A percentile compares a stretch with the other conserved stretches of the same genome.
phyloP scores from a whole-genome alignment of 30 jellyfish, hydroid and myxozoan species.

The Mastigias papua region DNA sequence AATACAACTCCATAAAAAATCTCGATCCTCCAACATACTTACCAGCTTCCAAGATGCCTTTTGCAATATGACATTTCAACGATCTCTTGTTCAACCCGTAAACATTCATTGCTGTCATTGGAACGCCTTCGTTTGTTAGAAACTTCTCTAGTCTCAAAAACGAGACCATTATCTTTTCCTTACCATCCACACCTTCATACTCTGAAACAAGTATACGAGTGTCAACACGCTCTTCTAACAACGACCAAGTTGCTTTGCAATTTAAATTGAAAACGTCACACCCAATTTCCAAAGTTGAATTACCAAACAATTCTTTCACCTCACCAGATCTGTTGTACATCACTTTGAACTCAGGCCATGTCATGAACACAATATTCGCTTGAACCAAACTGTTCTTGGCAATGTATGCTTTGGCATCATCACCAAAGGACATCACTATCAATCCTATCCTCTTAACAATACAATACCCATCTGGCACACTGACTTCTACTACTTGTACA shows the following conservation, averaged over 20 bases:
- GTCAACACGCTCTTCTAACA: not conserved
- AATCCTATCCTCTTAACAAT: not conserved
- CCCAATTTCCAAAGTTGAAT: not conserved
- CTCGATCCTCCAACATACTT: not conserved
- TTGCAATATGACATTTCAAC: not conserved
- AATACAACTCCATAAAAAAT: too few relatives aligned
- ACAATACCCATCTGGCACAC: not conserved
- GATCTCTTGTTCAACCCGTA: not conserved
- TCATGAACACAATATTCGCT: not conserved
- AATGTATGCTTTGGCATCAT: not conserved
- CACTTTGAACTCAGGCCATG: not conserved
- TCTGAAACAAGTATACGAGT: not conserved
- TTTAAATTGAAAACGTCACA: not conserved
- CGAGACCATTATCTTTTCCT: not conserved
- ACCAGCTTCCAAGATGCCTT: not conserved
- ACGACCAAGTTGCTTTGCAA: not conserved
- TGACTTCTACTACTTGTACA: not conserved
- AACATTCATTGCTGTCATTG: not conserved
- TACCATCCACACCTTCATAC: not conserved
- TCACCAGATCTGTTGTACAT: not conserved
- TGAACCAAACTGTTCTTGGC: not conserved
- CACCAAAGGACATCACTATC: not conserved
- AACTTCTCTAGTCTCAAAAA: not conserved
- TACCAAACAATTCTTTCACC: not conserved
- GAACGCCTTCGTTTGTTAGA: not conserved